Percentiles rank a stretch among this genome's conserved stretches.
These are phyloP conservation scores for Drosophila prosaltans DNA, from an alignment of 1,140 invertebrate genomes.

Conservation along the genomic window DNA sequence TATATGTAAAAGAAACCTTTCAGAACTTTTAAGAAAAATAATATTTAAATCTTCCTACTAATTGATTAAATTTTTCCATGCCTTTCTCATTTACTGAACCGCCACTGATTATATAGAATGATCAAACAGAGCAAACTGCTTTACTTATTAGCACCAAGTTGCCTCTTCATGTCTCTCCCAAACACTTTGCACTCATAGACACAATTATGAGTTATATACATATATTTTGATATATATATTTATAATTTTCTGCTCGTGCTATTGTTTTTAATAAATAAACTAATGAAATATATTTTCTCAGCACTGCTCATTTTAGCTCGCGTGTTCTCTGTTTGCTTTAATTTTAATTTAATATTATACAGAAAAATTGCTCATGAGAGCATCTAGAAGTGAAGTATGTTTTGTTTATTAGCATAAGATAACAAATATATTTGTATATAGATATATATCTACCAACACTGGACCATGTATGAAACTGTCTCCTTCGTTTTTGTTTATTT, in stretches of 20 bases:
- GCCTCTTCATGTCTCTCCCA: neutral
- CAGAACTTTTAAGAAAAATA: no score
- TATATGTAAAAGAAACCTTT: no score
- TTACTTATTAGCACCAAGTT: slow-evolving; percentile 36
- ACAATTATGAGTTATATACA: neutral
- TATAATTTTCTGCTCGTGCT: neutral
- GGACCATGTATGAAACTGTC: slow-evolving; percentile 18
- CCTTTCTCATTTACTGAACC: neutral
- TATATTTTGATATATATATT: neutral
- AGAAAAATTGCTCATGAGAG: slow-evolving; percentile 50
- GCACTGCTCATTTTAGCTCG: neutral
- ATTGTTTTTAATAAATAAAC: slow-evolving; percentile 12
- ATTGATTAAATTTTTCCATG: no score
- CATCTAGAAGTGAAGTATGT: slow-evolving; percentile 48
- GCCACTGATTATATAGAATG: slow-evolving; percentile 1
- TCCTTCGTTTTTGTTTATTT: slow-evolving; percentile 25
- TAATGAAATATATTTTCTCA: slow-evolving; percentile 25
- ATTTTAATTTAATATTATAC: slow-evolving; percentile 34
- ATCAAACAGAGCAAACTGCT: slow-evolving; percentile 18
- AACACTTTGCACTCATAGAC: neutral
- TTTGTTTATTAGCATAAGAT: slow-evolving; percentile 76
- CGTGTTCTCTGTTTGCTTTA: slow-evolving; percentile 21
- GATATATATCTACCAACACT: slow-evolving; percentile 5
- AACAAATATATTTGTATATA: slow-evolving; percentile 35
- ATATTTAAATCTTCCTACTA: no score